Evolutionary conservation across 2,797 vertebrate species (phyloP).

Genomic region (Hybognathus amarus): DNA sequence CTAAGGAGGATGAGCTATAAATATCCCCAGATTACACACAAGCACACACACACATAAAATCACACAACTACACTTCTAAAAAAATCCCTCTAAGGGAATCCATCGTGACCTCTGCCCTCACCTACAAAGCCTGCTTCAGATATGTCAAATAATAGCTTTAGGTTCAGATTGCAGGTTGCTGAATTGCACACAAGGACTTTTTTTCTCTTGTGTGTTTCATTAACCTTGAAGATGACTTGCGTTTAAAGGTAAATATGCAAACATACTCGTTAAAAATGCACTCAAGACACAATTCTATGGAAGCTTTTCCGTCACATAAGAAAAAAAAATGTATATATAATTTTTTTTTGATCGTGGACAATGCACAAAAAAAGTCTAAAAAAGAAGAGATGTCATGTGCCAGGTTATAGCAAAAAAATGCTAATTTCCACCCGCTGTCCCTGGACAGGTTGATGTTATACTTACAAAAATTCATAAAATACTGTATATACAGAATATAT

Average conservation of each 20-base stretch:
- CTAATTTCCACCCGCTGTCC: too few species aligned
- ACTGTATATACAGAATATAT: too few species aligned
- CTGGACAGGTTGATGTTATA: too few species aligned
- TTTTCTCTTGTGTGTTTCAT: not conserved
- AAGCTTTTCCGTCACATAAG: too few species aligned
- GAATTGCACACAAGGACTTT: not conserved
- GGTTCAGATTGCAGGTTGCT: not conserved
- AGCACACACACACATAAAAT: conserved; percentile 46
- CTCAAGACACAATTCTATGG: not conserved
- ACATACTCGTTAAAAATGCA: not conserved
- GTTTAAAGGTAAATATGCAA: not conserved
- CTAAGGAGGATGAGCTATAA: conserved; percentile 74
- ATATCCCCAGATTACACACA: conserved; percentile 78
- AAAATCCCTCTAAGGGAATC: conserved; percentile 65
- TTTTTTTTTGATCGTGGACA: too few species aligned
- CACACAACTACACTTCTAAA: conserved; percentile 1
- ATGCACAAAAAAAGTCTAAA: too few species aligned
- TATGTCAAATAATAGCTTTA: not conserved
- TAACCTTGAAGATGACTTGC: not conserved
- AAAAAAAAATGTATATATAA: too few species aligned
- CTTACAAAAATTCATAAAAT: too few species aligned
- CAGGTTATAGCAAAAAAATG: too few species aligned
- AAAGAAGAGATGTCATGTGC: too few species aligned
- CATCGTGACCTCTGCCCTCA: conserved; percentile 59
- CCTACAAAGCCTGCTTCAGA: conserved; percentile 15